Percentiles rank a stretch among this genome's conserved stretches.
Evolutionary conservation across 2,797 vertebrate species (phyloP).

Genomic region (Alcedo atthis): DNA sequence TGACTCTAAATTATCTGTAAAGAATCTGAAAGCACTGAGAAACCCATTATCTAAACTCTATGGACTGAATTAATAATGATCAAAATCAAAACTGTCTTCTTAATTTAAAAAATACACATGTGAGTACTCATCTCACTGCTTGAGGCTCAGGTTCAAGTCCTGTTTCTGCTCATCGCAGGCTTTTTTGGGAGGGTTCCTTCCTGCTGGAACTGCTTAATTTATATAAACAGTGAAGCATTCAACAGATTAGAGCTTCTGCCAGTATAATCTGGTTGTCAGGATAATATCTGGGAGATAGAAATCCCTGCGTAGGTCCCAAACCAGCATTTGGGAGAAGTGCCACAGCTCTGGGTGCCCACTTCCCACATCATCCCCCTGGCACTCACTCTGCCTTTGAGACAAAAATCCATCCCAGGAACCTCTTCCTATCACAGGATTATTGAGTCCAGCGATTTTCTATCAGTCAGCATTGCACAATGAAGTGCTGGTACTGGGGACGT

Average conservation of each 20-base stretch:
- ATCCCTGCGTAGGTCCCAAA: background rate
- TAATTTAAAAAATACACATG: background rate
- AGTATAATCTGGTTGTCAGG: background rate
- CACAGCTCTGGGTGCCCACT: background rate
- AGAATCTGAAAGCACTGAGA: background rate
- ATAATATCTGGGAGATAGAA: background rate
- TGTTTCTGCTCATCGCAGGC: background rate
- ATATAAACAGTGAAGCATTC: background rate
- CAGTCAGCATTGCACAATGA: background rate
- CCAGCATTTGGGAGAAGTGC: background rate
- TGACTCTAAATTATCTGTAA: background rate
- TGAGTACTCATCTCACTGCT: background rate
- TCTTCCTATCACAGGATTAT: background rate
- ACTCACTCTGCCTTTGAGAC: background rate
- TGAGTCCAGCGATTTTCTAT: no score
- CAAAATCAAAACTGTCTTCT: background rate
- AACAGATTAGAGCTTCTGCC: background rate
- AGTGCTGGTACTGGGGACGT: background rate
- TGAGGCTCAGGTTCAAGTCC: background rate
- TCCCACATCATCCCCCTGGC: accelerated
- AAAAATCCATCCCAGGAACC: background rate
- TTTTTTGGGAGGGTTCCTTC: background rate
- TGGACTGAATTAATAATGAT: background rate
- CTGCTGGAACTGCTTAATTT: background rate
- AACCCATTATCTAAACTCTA: background rate